A percentile compares a stretch with the other conserved stretches of the same genome.
These are phyloP conservation scores for Dryoscopus gambensis DNA, from an alignment of 2,113 vertebrate species.

Conservation along the genomic window DNA sequence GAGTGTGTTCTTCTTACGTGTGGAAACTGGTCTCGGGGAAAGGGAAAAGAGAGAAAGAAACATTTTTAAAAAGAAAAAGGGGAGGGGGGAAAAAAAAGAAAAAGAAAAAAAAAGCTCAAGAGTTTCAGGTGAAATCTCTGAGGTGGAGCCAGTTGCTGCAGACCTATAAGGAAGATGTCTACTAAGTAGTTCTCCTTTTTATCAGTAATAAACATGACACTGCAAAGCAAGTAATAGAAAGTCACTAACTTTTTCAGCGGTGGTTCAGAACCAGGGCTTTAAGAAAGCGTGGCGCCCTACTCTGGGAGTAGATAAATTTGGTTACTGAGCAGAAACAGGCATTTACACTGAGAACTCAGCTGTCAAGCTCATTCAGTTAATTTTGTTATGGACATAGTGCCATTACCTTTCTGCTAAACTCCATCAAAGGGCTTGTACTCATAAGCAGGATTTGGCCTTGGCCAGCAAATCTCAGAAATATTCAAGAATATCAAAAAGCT, in stretches of 20 bases:
- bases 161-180: neutral
- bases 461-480: neutral
- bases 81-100: fast-evolving
- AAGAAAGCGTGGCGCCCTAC: neutral
- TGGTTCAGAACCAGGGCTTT: neutral
- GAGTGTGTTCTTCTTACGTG: neutral
- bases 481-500: neutral
- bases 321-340: neutral
- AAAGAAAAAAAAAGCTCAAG: too few relatives aligned
- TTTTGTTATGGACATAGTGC: neutral
- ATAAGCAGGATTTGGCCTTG: neutral
- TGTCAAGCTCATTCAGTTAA: neutral
- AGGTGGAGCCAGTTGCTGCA: neutral
- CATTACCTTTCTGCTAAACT: neutral
- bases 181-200: neutral
- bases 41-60: neutral
- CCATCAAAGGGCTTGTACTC: neutral
- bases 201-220: neutral
- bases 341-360: neutral
- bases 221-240: neutral
- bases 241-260: neutral
- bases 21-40: neutral
- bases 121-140: neutral
- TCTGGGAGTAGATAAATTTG: neutral
- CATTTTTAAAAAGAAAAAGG: fast-evolving